Conservation (phyloP, 2,888 invertebrate genomes). For the Macaria notata region DNA sequence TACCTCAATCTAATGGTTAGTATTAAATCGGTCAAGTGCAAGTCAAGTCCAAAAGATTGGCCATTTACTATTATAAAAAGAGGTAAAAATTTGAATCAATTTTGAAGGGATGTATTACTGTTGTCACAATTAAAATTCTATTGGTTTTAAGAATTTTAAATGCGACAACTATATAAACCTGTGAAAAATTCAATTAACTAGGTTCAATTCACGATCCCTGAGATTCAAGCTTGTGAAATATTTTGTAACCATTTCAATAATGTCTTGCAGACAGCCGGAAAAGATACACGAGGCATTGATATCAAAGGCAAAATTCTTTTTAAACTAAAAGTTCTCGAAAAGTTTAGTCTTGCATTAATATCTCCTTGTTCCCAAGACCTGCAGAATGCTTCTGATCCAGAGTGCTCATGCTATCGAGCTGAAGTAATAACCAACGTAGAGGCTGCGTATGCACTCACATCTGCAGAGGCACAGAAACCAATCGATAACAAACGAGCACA, state of each 20-base stretch:
- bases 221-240: background rate
- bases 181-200: no score
- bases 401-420: constrained; percentile 60
- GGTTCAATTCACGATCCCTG: no score
- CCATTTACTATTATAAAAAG: no score
- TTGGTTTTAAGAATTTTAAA: no score
- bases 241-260: background rate
- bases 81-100: no score
- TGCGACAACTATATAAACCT: no score
- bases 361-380: constrained; percentile 63
- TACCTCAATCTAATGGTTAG: constrained; percentile 66
- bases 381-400: constrained; percentile 25
- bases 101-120: no score
- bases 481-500: constrained; percentile 64
- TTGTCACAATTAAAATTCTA: no score
- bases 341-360: constrained; percentile 67
- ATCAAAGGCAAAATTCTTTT: constrained; percentile 71
- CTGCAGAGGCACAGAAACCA: constrained; percentile 45
- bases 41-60: no score
- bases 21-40: constrained; percentile 1
- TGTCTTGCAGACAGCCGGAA: constrained; percentile 59
- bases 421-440: constrained; percentile 51
- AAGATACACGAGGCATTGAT: constrained; percentile 62
- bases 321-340: constrained; percentile 72
- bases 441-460: constrained; percentile 52